Evolutionary conservation across 2,797 vertebrate species (phyloP).

Genomic region (Hippopotamyrus pictus): DNA sequence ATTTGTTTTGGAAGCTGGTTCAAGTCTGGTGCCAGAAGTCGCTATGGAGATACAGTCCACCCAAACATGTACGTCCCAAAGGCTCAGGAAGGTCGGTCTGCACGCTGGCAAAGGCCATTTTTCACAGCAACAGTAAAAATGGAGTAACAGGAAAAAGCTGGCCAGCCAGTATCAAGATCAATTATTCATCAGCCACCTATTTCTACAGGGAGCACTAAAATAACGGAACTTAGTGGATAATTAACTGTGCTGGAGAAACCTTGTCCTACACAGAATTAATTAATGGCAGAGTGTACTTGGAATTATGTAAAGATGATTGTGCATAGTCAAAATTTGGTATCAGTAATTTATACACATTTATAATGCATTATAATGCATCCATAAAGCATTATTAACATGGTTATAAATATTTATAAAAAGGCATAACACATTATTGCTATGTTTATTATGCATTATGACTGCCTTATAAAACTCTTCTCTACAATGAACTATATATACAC

Average conservation of each 20-base stretch:
- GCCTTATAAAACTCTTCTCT: not conserved
- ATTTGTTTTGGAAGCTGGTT: not conserved
- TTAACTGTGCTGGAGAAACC: not conserved
- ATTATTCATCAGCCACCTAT: not conserved
- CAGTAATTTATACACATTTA: not conserved
- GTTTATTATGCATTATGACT: not conserved
- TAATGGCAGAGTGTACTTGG: not conserved
- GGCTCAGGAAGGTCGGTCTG: not conserved
- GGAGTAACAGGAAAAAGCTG: not conserved
- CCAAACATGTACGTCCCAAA: not conserved
- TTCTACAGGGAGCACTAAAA: not conserved
- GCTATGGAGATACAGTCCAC: constrained; percentile 13
- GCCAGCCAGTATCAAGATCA: not conserved
- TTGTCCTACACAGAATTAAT: not conserved
- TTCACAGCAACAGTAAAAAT: not conserved
- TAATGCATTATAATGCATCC: not conserved
- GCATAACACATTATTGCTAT: not conserved
- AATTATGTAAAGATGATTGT: not conserved
- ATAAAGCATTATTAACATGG: not conserved
- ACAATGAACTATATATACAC: not conserved
- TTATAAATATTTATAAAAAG: not conserved
- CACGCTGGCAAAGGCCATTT: not conserved
- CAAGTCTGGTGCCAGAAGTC: not conserved
- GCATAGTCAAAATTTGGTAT: not conserved
- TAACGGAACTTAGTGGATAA: not conserved